Base-by-base conservation (phyloP, 2,797 vertebrate species). In the Linurgus olivaceus region DNA sequence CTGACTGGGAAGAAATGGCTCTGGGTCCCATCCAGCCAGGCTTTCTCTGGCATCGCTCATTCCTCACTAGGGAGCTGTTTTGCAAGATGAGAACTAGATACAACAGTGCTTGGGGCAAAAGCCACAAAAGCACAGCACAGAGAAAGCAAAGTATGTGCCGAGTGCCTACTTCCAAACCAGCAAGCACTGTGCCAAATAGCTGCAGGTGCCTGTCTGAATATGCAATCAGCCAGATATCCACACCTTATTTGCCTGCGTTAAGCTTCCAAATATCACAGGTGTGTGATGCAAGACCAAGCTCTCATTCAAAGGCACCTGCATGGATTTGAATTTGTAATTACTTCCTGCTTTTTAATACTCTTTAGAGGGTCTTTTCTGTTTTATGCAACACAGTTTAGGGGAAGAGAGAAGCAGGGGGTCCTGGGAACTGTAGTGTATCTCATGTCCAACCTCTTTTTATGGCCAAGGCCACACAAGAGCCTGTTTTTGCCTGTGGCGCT, bases 181-280 rank as follows among this genome's bases (percentile, higher is more conserved):
- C 94, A 70, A 93, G 81, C 81, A 33, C 78, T 52, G 74, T 94
- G 97, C 94, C 92, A 97, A 96, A 96, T 89, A 93, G 93, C 96
- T 97, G 96, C 97, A 97, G 96, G 96, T 97, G 97, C 92, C 92
- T 96, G 94, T 93, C 96, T 97, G 97, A 97, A 97, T 97, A 95
- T 70, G 95, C 96, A 97, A 97, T 97, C 96, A 97, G 94, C 85
- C 94, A 97, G 94, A 96, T 96, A 97, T 80, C 96, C 92, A 96
- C 97, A 97, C 97, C 96, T 97, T 97, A 96, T 97, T 97, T 97
- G 95, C 95, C 93, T 96, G 83, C 37, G 48, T 75, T 90, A 88
- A 90, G 96, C 94, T 96, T 97, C 97, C 95, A 97, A 97, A 95
- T 95, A 96, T 94, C 96, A 97, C 97, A 97, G 97, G 96, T 97